Conservation (phyloP, 2,113 vertebrate genomes). For the Chloroceryle aenea region DNA sequence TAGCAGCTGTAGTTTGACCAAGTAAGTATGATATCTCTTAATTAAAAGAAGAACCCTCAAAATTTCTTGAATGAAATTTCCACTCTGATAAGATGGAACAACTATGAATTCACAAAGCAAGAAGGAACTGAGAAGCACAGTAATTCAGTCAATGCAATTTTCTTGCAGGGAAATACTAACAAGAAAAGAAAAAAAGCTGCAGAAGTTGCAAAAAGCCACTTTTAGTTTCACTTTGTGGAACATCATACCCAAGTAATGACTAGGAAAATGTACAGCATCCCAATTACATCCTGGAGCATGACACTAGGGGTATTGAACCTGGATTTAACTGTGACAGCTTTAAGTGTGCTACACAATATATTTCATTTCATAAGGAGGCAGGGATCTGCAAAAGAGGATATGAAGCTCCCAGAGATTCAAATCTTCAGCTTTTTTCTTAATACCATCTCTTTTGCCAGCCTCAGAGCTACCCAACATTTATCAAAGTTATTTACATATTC, state of each 20-base stretch:
- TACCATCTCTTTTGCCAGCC: background rate
- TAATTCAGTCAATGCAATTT: background rate
- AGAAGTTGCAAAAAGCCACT: background rate
- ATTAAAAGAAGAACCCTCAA: conserved; percentile 33
- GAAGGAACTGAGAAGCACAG: background rate
- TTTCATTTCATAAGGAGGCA: background rate
- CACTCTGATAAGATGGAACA: background rate
- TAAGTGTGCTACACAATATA: background rate
- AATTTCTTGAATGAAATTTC: conserved; percentile 28
- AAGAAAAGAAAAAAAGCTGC: background rate
- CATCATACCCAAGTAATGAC: background rate
- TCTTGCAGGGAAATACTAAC: background rate
- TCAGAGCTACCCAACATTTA: background rate
- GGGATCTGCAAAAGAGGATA: background rate
- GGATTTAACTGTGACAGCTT: background rate
- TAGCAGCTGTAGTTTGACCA: background rate
- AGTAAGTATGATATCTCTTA: background rate
- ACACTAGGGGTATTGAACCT: background rate
- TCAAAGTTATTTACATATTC: background rate
- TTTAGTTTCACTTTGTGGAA: background rate
- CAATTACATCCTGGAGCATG: background rate
- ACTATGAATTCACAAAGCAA: background rate
- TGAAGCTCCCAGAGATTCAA: background rate
- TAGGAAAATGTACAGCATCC: background rate
- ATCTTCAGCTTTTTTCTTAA: background rate